phyloP scores from a whole-genome alignment of 2,113 vertebrate species.

The Sapajus apella region DNA sequence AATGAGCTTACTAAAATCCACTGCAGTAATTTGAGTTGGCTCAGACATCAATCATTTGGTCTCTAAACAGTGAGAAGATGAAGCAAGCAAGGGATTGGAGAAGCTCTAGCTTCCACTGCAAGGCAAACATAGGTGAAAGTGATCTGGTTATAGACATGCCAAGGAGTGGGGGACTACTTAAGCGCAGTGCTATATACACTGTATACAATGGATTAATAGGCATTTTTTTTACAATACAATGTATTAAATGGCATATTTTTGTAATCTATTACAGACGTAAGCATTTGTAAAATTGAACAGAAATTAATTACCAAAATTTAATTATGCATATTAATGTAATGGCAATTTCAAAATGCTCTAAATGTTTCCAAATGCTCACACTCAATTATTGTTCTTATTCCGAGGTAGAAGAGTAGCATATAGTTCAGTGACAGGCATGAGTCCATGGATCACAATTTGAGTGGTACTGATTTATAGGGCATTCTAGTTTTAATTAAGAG shows the following conservation, averaged over 20 bases:
- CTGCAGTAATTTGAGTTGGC: slow-evolving; percentile 57
- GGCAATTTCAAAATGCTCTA: neutral
- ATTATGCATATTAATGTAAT: neutral
- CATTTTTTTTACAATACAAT: neutral
- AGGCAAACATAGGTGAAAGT: slow-evolving; percentile 43
- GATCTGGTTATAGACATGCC: slow-evolving; percentile 42
- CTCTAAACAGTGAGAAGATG: slow-evolving; percentile 19
- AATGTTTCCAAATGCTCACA: neutral
- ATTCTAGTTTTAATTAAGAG: neutral
- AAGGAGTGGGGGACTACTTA: neutral
- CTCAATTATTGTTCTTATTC: neutral
- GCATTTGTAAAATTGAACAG: slow-evolving; percentile 11
- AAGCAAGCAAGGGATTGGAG: neutral
- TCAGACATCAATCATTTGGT: slow-evolving; percentile 47
- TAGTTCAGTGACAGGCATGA: neutral
- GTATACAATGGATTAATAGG: neutral
- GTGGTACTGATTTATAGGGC: neutral
- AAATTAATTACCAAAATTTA: neutral
- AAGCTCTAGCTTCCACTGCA: slow-evolving; percentile 34
- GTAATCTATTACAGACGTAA: neutral
- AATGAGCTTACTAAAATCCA: slow-evolving; percentile 41
- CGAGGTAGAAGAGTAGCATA: neutral
- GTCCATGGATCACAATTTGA: neutral
- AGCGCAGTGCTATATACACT: neutral
- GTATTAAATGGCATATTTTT: neutral